Evolutionary conservation across 2,113 vertebrate species (phyloP).

Genomic region (Vireo altiloquus): DNA sequence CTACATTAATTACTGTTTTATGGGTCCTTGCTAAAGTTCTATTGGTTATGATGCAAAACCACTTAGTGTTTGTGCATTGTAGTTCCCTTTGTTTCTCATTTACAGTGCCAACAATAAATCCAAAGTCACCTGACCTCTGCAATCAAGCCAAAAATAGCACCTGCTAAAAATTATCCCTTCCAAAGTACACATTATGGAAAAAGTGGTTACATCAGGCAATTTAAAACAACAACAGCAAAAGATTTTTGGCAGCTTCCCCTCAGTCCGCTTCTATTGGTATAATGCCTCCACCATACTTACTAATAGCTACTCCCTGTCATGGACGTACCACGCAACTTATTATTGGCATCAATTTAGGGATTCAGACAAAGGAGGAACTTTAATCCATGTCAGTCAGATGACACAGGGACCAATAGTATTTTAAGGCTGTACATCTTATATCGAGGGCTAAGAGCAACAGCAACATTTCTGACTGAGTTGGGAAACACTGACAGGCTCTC

Average conservation of each 20-base stretch:
- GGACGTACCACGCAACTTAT: not conserved
- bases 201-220: not conserved
- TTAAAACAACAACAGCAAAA: not conserved
- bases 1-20: not conserved
- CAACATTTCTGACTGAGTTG: not conserved
- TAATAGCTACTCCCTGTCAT: not conserved
- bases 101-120: not conserved
- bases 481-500: not conserved
- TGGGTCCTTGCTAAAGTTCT: not conserved
- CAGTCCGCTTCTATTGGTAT: not conserved
- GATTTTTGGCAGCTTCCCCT: not conserved
- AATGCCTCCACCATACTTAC: not conserved
- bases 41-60: not conserved
- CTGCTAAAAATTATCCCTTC: not conserved
- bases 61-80: not conserved
- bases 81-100: not conserved
- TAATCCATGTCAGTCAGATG: not conserved
- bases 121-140: not conserved
- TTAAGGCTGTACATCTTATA: not conserved
- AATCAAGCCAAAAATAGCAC: not conserved
- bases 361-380: not conserved
- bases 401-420: accelerated
- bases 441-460: not conserved
- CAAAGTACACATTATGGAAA: not conserved
- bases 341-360: not conserved